Conservation (phyloP, 2,797 vertebrate genomes). For the Hyperoplus immaculatus region DNA sequence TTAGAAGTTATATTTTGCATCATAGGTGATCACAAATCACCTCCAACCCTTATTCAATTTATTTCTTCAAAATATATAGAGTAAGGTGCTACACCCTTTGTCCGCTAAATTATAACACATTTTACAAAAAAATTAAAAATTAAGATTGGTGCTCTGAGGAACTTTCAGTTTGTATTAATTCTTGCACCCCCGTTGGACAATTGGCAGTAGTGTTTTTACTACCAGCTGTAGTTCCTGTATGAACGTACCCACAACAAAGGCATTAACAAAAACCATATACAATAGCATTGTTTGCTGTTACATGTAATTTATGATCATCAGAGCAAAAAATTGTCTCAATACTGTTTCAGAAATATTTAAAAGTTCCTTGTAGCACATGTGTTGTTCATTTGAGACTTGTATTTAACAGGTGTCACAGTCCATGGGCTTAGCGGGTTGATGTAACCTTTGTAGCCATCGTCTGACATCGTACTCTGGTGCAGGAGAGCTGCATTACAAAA, state of each 20-base stretch:
- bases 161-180: too few relatives aligned
- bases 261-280: too few relatives aligned
- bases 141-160: neutral
- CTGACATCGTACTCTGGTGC: constrained; percentile 42
- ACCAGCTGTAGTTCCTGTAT: too few relatives aligned
- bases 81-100: neutral
- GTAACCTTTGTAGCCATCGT: constrained; percentile 51
- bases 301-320: too few relatives aligned
- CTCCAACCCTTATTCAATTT: neutral
- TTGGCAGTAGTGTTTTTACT: too few relatives aligned
- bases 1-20: too few relatives aligned
- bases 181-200: too few relatives aligned
- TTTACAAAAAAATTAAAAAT: neutral
- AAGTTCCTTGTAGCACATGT: neutral
- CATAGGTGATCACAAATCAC: neutral
- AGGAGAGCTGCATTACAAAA: constrained; percentile 50
- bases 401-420: constrained; percentile 8
- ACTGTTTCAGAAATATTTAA: too few relatives aligned
- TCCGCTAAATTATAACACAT: neutral
- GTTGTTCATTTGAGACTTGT: neutral
- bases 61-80: neutral
- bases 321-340: too few relatives aligned
- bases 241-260: too few relatives aligned
- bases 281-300: too few relatives aligned
- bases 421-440: constrained; percentile 23